Percentiles rank a stretch among this genome's conserved stretches.
phyloP scores from a whole-genome alignment of 1,140 invertebrate species.

The Zaprionus gabonicus region DNA sequence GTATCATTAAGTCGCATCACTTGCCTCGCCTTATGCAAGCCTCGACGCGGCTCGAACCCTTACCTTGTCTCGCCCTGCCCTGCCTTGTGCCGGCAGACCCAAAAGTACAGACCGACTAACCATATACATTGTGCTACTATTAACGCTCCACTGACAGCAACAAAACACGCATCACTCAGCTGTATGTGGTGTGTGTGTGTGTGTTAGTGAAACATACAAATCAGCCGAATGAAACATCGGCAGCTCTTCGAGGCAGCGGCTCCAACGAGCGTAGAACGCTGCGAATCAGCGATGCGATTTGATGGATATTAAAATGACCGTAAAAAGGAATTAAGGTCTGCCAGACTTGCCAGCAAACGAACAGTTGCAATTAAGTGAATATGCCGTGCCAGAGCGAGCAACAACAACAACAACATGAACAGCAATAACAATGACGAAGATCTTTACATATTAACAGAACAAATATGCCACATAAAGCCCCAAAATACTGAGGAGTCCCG shows the following conservation, averaged over 20 bases:
- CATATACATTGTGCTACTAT: constrained; percentile 72
- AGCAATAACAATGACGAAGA: constrained; percentile 29
- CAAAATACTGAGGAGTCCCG: constrained; percentile 24
- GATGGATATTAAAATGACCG: constrained; percentile 84
- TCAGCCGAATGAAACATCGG: constrained; percentile 77
- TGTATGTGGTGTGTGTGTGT: background rate
- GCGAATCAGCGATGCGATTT: constrained; percentile 81
- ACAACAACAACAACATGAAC: constrained; percentile 16
- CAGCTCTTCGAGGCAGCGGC: constrained; percentile 30
- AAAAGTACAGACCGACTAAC: constrained; percentile 61
- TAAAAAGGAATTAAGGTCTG: constrained; percentile 84
- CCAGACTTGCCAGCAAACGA: constrained; percentile 59
- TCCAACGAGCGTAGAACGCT: constrained; percentile 73
- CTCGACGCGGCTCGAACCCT: constrained; percentile 6
- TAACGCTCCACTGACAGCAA: constrained; percentile 76
- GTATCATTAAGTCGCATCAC: constrained; percentile 58
- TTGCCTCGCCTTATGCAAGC: constrained; percentile 57
- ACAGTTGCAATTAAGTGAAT: constrained; percentile 77
- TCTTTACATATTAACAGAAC: constrained; percentile 77
- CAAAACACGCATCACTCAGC: constrained; percentile 60
- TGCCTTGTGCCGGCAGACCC: constrained; percentile 50
- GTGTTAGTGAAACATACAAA: constrained; percentile 58
- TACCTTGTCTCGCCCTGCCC: constrained; percentile 25
- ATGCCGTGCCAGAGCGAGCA: constrained; percentile 45
- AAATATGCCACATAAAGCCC: constrained; percentile 66